A percentile compares a stretch with the other conserved stretches of the same genome.
Evolutionary conservation across 2,888 invertebrate genomes (phyloP).

Genomic region (Lydus trimaculatus): DNA sequence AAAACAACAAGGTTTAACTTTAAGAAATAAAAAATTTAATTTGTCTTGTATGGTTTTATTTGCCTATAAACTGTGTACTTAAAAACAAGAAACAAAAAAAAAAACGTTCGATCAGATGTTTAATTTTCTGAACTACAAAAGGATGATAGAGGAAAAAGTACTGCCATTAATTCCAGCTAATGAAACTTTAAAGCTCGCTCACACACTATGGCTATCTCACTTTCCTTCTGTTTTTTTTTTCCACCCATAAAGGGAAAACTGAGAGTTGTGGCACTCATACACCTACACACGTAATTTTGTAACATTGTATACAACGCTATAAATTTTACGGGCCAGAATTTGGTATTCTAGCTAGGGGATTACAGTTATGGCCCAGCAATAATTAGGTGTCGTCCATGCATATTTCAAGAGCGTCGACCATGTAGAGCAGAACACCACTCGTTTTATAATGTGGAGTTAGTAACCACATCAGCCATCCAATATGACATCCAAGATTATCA

Average conservation of each 20-base stretch:
- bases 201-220: constrained; percentile 10
- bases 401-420: constrained; percentile 46
- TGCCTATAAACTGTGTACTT: background rate
- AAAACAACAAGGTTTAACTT: background rate
- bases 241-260: constrained; percentile 23
- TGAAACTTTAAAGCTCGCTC: constrained; percentile 40
- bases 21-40: constrained; percentile 5
- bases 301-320: constrained; percentile 36
- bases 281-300: background rate
- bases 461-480: constrained; percentile 4
- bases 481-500: constrained; percentile 7
- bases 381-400: constrained; percentile 50
- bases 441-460: constrained; percentile 31
- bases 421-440: constrained; percentile 31
- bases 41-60: constrained; percentile 8
- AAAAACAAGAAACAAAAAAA: background rate
- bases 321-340: constrained; percentile 46
- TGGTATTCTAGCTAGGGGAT: constrained; percentile 47
- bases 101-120: constrained; percentile 17
- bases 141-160: constrained; percentile 14
- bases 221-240: background rate
- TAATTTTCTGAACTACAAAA: constrained; percentile 21
- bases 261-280: constrained; percentile 8
- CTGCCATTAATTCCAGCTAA: constrained; percentile 39
- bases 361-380: constrained; percentile 49